Base-by-base conservation (phyloP, 2,888 invertebrate species). In the Sisyra nigra region DNA sequence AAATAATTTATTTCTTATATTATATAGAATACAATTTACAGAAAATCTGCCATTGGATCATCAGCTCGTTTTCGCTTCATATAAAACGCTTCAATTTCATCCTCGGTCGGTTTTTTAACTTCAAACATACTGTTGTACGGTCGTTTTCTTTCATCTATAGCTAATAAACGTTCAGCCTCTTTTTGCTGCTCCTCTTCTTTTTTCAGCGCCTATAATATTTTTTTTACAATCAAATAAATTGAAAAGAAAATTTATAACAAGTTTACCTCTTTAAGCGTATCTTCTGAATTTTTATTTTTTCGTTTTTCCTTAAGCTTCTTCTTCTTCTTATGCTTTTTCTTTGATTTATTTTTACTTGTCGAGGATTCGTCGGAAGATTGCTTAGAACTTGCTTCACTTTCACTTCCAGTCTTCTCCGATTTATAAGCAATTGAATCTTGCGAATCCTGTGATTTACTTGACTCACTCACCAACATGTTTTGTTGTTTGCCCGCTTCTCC, bases 21-120 rank as follows among this genome's bases (percentile, higher is more conserved):
- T 24, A 7, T 24, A 24, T 7, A 24, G 7, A 24, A 24, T 24
- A 34, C 2, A 34, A 18, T 18, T 38, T 53, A 65, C 53, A 72
- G 55, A 62, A 83, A 85, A 48, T 84, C 78, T 43, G 79, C 74
- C 96, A 97, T 96, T 1, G 97, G 97, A 67, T 98, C 97, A 49
- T 91, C 89, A 1, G 80, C 80, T 34, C 88, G 68, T 42, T 74
- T 67, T 42, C 84, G 71, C 60, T 89, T 94, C 68, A 89, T 80
- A 57, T 82, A 78, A 66, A 84, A 96, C 1, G 92, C 92, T 60
- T 97, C 96, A 58, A 94, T 73, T 60, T 97, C 92, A 48, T 89
- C 88, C 46, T 88, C 86, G 0, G 89, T 84, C 0, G 91, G 92
- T 46, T 79, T 83, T 52, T 83, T 83, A 0, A 77, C 78, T 53